These are phyloP conservation scores for Acipenser ruthenus DNA, from an alignment of 2,797 vertebrate species.

Conservation along the genomic window DNA sequence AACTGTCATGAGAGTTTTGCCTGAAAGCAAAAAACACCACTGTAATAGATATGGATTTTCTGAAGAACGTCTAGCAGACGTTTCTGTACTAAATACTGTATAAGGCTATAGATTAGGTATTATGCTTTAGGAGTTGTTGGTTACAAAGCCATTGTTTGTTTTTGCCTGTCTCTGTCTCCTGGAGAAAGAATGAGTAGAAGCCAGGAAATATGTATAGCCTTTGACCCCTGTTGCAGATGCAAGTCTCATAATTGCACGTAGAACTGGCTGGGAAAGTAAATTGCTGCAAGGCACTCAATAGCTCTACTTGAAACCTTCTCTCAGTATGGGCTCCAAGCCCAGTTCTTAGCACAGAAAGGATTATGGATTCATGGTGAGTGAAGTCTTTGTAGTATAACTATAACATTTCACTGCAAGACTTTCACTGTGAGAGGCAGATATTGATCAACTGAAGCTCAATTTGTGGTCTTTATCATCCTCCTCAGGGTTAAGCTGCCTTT, in stretches of 20 bases:
- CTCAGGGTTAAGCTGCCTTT: not conserved
- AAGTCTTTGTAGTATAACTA: not conserved
- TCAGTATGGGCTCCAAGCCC: not conserved
- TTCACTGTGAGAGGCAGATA: not conserved
- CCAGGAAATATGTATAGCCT: constrained; percentile 4
- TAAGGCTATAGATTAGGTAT: too few relatives aligned
- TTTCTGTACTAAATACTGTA: too few relatives aligned
- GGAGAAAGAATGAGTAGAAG: constrained; percentile 1
- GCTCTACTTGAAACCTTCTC: not conserved
- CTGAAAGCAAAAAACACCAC: too few relatives aligned
- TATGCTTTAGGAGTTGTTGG: too few relatives aligned
- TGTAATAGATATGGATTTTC: too few relatives aligned
- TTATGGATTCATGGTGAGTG: not conserved
- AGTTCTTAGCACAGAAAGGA: not conserved
- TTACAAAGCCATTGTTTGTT: not conserved
- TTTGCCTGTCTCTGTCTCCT: not conserved
- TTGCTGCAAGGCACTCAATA: constrained; percentile 7
- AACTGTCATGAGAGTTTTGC: too few relatives aligned
- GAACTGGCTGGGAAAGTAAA: not conserved
- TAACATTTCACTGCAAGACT: not conserved
- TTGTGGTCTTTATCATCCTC: not conserved
- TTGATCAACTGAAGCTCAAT: not conserved
- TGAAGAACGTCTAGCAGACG: too few relatives aligned
- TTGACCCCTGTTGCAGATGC: constrained; percentile 10
- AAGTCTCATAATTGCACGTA: constrained; percentile 2